Evolutionary conservation across 2,888 invertebrate species (phyloP).

Genomic region (Anagyrus pseudococci): DNA sequence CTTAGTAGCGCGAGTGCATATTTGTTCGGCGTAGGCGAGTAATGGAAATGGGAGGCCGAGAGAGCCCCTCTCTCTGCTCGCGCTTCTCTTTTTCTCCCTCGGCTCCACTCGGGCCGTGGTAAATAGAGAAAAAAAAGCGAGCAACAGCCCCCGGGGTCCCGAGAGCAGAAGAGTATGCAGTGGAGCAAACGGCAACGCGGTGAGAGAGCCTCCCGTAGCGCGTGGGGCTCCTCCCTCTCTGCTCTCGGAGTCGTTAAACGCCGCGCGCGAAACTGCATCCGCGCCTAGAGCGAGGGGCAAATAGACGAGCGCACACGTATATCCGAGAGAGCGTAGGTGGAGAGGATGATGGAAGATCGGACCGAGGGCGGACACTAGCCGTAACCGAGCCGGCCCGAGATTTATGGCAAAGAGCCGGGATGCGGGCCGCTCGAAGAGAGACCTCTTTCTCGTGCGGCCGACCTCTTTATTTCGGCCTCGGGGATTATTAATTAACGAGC

Average conservation of each 20-base stretch:
- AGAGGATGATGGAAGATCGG: background rate
- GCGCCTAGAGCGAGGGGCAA: slow-evolving; percentile 19
- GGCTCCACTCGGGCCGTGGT: too few species aligned
- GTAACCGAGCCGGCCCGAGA: slow-evolving; percentile 7
- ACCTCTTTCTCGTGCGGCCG: too few species aligned
- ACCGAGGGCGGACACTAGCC: background rate
- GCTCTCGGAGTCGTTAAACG: slow-evolving; percentile 11
- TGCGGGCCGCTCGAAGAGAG: too few species aligned
- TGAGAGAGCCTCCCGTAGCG: too few species aligned
- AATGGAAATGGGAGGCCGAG: slow-evolving; percentile 12
- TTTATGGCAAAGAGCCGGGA: slow-evolving; percentile 17
- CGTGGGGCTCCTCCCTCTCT: background rate
- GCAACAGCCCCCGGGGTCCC: too few species aligned
- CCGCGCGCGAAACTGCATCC: slow-evolving; percentile 30
- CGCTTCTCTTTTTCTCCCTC: background rate
- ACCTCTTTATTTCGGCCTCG: too few species aligned
- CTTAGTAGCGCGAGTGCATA: background rate
- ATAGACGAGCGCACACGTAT: slow-evolving; percentile 2
- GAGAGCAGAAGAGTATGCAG: too few species aligned
- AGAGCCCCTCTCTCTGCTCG: background rate
- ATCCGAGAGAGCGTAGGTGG: background rate
- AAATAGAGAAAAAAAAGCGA: too few species aligned
- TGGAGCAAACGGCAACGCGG: too few species aligned
- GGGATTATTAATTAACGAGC: too few species aligned
- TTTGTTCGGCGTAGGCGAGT: slow-evolving; percentile 1